Evolutionary conservation across 2,888 invertebrate species (phyloP), one percentile per base, ranked within the genome.

Genomic region (Camponotus fellah): DNA sequence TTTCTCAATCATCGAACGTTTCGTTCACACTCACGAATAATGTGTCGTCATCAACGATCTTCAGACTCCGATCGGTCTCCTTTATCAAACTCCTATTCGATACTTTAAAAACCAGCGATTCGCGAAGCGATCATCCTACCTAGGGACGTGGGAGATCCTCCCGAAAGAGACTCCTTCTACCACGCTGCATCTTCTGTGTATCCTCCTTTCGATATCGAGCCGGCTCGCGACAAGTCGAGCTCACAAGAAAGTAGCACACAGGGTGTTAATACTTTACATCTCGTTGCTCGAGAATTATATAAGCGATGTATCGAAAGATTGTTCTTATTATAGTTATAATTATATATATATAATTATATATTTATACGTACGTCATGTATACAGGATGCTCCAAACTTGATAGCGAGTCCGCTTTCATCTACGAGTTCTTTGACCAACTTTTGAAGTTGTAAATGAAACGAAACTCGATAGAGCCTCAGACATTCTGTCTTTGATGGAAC

Each of bases 141-240:
- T 21, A 21, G 60, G 72, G 34, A 60, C n/a, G 17, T 21, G 46
- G 21, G 12, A n/a, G 58, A 46, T 80, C 46, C 58, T 46, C 17
- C 17, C 17, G 58, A n/a, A 49, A 49, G 40, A 56, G 53, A 53
- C n/a, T 53, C 53, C 58, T 76, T 56, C 56, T 65, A 34, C 26
- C 46, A 62, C 43, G 86, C 77, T 87, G 82, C 84, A 81, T 77
- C 87, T 86, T 89, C 62, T 64, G 86, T 82, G 89, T 83, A 60
- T 68, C 69, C 84, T 68, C 69, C 84, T 86, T 83, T 81, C 84
- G 81, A 56, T 66, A 82, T 58, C 79, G 71, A 75, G 74, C 71
- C 72, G 76, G 58, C 82, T 79, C 46, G 49, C n/a, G 68, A 82
- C 17, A 81, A 62, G 58, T 66, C 75, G 72, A 81, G 85, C 83